Evolutionary conservation across 2,888 invertebrate species (phyloP), one percentile per base, ranked within the genome.

Genomic region (Lydus trimaculatus): DNA sequence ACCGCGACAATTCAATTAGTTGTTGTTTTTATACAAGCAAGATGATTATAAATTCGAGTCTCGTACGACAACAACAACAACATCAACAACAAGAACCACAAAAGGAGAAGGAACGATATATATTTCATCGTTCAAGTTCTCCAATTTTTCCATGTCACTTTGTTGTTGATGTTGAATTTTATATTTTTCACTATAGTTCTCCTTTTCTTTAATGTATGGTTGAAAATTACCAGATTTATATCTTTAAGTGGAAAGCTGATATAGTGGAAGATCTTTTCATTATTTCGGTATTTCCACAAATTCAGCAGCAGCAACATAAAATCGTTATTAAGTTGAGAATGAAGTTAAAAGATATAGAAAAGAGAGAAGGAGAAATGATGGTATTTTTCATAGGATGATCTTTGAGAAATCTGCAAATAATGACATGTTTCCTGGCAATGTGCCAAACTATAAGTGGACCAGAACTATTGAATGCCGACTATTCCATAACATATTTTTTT

Each of bases 401-500:
- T 31, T 33, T 28, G n/a, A 8, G 20, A 43, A 61, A 33, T 61
- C 61, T 61, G 61, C 61, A 61, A 61, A 20, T 61, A 61, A 61
- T 43, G 61, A 61, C 33, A 39, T 23, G 33, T 36, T 61, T 9
- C 20, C n/a, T 2, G 61, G 61, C 61, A 61, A 8, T n/a, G 0
- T 23, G 61, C 61, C 61, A 61, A 61, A 31, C n/a, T 36, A 25
- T 43, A 61, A 61, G 61, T 61, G 61, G 61, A 33, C 61, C 17
- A 61, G 13, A 61, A 28, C 15, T 28, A 28, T 3, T n/a, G 11
- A 28, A 15, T 13, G 5, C 7, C 20, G 20, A 20, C 20, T 17
- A 20, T 56, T 17, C 61, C 0, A 33, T 36, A 13, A 64, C 9
- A 59, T 58, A 36, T 17, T 17, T 52, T 17, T 52, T 59, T 36